A percentile compares a stretch with the other conserved stretches of the same genome.
Evolutionary conservation across 2,888 invertebrate species (phyloP).

Genomic region (Mesodorylaimus sp.): DNA sequence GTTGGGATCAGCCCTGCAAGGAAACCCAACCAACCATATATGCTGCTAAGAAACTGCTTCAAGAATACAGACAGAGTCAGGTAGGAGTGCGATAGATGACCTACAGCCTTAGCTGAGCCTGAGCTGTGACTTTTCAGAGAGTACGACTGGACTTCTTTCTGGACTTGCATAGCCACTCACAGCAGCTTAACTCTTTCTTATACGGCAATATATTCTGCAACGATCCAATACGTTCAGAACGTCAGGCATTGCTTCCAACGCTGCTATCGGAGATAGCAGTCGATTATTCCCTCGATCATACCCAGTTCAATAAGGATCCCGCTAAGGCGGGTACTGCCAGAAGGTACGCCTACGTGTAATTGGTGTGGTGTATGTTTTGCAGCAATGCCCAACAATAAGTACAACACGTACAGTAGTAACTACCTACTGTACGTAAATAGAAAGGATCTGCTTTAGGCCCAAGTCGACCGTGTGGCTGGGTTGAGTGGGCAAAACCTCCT

Average conservation of each 20-base stretch:
- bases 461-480: no score
- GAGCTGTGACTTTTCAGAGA: slow-evolving; percentile 39
- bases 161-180: slow-evolving; percentile 82
- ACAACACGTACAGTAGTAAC: background rate
- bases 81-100: no score
- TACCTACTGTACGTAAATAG: no score
- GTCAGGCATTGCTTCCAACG: slow-evolving; percentile 85
- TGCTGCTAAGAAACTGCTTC: slow-evolving; percentile 57
- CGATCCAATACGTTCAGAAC: slow-evolving; percentile 46
- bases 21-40: slow-evolving; percentile 79
- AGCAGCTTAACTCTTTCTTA: slow-evolving; percentile 75
- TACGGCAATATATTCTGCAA: slow-evolving; percentile 54
- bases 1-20: slow-evolving; percentile 69
- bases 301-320: slow-evolving; percentile 77
- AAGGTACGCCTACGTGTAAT: no score
- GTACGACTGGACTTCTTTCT: slow-evolving; percentile 73
- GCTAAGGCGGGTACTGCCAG: slow-evolving; percentile 68
- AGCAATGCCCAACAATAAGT: background rate
- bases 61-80: no score
- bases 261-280: slow-evolving; percentile 65
- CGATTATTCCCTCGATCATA: slow-evolving; percentile 64
- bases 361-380: background rate
- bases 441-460: no score
- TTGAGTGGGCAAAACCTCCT: no score
- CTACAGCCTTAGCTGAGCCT: no score